phyloP scores from a whole-genome alignment of 2,888 invertebrate species.

The Rhynchonema sp. region DNA sequence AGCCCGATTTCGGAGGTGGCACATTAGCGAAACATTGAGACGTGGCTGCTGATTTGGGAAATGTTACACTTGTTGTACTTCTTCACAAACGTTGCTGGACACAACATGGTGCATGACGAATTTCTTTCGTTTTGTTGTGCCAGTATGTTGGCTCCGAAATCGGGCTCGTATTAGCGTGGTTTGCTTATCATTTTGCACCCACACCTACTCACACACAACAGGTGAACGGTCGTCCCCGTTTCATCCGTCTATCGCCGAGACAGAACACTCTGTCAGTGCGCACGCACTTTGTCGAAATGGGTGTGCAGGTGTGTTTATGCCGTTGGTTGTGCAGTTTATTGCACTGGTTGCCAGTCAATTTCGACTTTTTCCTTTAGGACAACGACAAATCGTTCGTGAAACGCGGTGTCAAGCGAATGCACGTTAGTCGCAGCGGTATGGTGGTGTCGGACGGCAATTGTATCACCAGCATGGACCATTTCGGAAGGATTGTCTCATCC shows the following conservation, averaged over 20 bases:
- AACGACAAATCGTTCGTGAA: slow-evolving; percentile 21
- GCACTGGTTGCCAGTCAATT: not conserved
- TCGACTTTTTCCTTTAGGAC: slow-evolving; percentile 10
- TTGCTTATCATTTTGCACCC: not conserved
- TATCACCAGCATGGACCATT: not conserved
- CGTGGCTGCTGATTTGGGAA: no score
- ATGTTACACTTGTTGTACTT: no score
- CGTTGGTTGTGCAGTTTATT: not conserved
- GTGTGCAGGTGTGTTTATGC: slow-evolving; percentile 21
- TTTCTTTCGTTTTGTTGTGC: slow-evolving; percentile 9
- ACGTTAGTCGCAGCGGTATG: slow-evolving; percentile 22
- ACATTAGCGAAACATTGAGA: no score
- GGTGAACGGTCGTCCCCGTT: slow-evolving; percentile 12
- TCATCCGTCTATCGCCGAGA: not conserved
- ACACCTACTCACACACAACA: no score
- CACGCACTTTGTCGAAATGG: slow-evolving; percentile 29
- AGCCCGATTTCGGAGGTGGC: no score
- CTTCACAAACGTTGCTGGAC: no score
- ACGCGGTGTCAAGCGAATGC: slow-evolving; percentile 20
- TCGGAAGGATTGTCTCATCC: not conserved
- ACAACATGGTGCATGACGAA: no score
- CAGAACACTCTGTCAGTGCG: slow-evolving; percentile 13
- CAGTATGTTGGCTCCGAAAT: not conserved
- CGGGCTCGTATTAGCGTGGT: no score
- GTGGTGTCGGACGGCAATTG: slow-evolving; percentile 20